phyloP scores from a whole-genome alignment of 2,888 invertebrate genomes.

The Folsomia candida region DNA sequence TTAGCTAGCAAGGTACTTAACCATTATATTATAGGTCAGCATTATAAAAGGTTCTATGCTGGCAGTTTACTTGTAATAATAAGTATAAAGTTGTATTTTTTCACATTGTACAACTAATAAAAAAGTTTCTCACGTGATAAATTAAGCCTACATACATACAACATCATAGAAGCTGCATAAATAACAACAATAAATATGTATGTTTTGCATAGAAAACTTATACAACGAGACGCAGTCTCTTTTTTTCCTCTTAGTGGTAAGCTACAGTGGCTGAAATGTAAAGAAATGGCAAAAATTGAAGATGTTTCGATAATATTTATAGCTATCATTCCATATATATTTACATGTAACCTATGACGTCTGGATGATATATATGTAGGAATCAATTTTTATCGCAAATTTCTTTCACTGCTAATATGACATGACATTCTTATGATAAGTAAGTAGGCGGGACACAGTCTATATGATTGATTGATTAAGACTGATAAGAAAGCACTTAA shows the following conservation, averaged over 20 bases:
- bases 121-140: no score
- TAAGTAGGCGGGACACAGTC: background rate
- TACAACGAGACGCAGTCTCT: background rate
- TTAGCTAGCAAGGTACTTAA: background rate
- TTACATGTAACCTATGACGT: constrained; percentile 6
- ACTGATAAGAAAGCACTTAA: background rate
- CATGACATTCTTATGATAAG: no score
- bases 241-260: no score
- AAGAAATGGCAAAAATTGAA: background rate
- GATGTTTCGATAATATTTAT: constrained; percentile 11
- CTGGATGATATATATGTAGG: no score
- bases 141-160: no score
- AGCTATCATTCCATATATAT: constrained; percentile 16
- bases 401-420: background rate
- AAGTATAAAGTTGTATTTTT: no score
- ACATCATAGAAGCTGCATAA: background rate
- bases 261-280: background rate
- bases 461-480: background rate
- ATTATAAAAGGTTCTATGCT: background rate
- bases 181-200: no score
- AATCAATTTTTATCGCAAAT: no score
- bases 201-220: background rate
- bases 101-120: no score
- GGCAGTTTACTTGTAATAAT: background rate
- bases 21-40: background rate